A percentile compares a stretch with the other conserved stretches of the same genome.
Evolutionary conservation across 2,888 invertebrate genomes (phyloP).

Genomic region (Caenorhabditis sulstoni): DNA sequence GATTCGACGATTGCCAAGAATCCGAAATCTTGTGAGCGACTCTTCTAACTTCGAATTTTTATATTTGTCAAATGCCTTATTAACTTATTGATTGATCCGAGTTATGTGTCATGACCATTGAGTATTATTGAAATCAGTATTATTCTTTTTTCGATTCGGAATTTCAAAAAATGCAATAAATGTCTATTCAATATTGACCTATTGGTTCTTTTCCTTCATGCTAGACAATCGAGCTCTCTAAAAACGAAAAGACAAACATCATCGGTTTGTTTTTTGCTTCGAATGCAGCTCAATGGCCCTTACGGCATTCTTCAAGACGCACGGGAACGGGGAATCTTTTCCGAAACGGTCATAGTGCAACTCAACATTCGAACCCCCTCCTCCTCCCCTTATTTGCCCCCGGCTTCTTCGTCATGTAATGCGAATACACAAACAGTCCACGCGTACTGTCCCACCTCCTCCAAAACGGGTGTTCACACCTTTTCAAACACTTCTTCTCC

Average conservation of each 20-base stretch:
- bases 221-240: neutral
- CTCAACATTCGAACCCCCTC: slow-evolving; percentile 4
- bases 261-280: slow-evolving; percentile 19
- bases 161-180: slow-evolving; percentile 15
- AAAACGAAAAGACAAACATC: slow-evolving; percentile 17
- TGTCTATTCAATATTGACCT: neutral
- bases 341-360: slow-evolving; percentile 11
- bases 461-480: slow-evolving; percentile 58
- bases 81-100: slow-evolving; percentile 14
- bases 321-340: neutral
- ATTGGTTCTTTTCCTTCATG: slow-evolving; percentile 12
- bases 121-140: slow-evolving; percentile 33
- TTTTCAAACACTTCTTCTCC: slow-evolving; percentile 24
- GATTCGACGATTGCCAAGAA: slow-evolving; percentile 68
- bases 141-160: too few species aligned
- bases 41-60: slow-evolving; percentile 57
- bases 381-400: slow-evolving; percentile 35
- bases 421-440: slow-evolving; percentile 27
- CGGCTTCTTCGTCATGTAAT: slow-evolving; percentile 48
- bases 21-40: slow-evolving; percentile 68
- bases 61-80: neutral
- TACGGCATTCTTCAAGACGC: slow-evolving; percentile 13
- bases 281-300: slow-evolving; percentile 32
- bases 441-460: slow-evolving; percentile 7
- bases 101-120: slow-evolving; percentile 45